Evolutionary conservation across 2,113 vertebrate genomes (phyloP), one percentile per base, ranked within the genome.

Genomic region (Phaethornis superciliosus): DNA sequence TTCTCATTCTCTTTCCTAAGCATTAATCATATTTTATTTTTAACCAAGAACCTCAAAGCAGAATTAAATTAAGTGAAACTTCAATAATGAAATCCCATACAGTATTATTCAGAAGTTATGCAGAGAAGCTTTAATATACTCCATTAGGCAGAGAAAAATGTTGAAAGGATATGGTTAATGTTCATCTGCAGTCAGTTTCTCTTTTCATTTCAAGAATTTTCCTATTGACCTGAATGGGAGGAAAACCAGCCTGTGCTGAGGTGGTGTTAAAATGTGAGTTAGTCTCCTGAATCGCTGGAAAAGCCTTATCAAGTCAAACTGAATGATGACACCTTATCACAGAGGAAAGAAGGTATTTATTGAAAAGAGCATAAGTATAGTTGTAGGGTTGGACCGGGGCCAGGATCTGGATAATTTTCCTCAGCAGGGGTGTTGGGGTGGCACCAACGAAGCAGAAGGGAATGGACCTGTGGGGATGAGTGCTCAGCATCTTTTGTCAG

Each of bases 61-160:
- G 85, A 86, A 96, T 95, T 95, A 96, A 96, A 96, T 96, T 96
- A 96, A 93, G 90, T 96, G 95, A 95, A 95, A 96, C 88, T 96
- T 95, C 83, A 93, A 88, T 96, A 93, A 95, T 83, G 94, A 94
- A 95, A 95, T 90, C 78, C 35, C 90, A 86, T 75, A 89, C 47
- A 67, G 72, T 88, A 47, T 89, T 95, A 93, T 93, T 93, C 94
- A 78, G 72, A 95, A 94, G 85, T 90, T 95, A 90, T 68, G 80
- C 68, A 93, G 90, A 85, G 85, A 71, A 94, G 80, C 56, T 85
- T 95, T 96, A 96, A 93, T 94, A 84, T 94, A 96, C 90, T 92
- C 83, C 94, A 96, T 96, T 96, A 95, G 76, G 71, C 85, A 95
- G 86, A 88, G 88, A 96, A 93, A 94, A 96, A 91, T 85, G 72